Evolutionary conservation across 2,797 vertebrate genomes (phyloP), one percentile per base, ranked within the genome.

Genomic region (Neostethus bicornis): DNA sequence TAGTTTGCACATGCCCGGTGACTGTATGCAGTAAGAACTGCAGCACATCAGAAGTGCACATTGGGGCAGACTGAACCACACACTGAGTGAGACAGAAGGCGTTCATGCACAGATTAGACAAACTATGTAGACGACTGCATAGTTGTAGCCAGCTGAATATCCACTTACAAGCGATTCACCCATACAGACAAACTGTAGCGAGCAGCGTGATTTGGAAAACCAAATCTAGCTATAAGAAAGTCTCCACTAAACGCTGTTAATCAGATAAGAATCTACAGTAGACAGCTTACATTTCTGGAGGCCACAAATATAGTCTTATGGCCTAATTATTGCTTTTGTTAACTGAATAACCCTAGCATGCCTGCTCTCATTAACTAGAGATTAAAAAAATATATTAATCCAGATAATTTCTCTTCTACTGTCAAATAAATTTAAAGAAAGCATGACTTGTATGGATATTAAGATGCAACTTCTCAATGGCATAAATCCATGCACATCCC

Each of bases 51-150:
- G 32, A 45, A 45, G 63, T 16, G 23, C 26, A 66, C 39, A 75
- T 65, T 21, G 68, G 73, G 65, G 66, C 78, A 51, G 28, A 51
- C 51, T 5, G 21, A 87, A 85, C 75, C 81, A 85, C 76, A 85
- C 80, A 74, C 75, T 11, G 70, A 66, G 41, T 59, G 61, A 48
- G 74, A 69, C 77, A 63, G 77, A 69, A 39, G 73, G 71, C n/a
- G 54, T 60, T 73, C 70, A 84, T 46, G 39, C 72, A 16, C 42
- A 84, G 73, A 90, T 89, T 86, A 90, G 83, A 85, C 78, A 67
- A 87, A 85, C 73, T 80, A 81, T 75, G 81, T 78, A 83, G 82
- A 87, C 81, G 41, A 82, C 43, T 59, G 48, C 80, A 80, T 88
- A 60, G 79, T 86, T 83, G 81, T 78, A 82, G 63, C 45, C 79